Evolutionary conservation across 2,888 invertebrate genomes (phyloP), one percentile per base, ranked within the genome.

Genomic region (Heliconius hortense): DNA sequence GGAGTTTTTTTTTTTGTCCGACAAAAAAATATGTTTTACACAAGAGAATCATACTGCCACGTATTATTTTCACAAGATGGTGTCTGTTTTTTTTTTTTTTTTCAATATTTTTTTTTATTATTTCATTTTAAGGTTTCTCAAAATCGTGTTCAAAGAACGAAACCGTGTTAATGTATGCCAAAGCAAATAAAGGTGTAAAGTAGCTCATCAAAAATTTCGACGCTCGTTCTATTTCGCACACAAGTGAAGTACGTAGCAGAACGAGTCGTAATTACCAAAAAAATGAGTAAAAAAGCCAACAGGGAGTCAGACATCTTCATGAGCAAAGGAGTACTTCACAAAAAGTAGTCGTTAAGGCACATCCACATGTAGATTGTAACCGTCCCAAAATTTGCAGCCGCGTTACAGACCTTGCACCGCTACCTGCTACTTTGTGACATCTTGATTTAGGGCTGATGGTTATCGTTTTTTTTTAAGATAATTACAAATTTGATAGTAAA

Each of bases 381-480:
- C 82, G 81, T 87, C 88, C 88, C 90, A 84, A 91, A 91, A 89
- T 91, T 90, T 90, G 81, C 83, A 79, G 77, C 85, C 85, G 86
- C 88, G 89, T 85, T 87, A 89, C 89, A 88, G 86, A 84, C 85
- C 86, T 85, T 87, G 88, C 88, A 86, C 84, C 87, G 78, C 89
- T 93, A 92, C 92, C 92, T 93, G 93, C 92, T 93, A 92, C 89
- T 91, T 91, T 91, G 89, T 91, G 89, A 90, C 91, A 90, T 91
- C 92, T 92, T 90, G 88, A 88, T 84, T 79, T 87, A 93, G 92
- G 93, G 93, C 78, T 92, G 91, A 78, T 84, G 82, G 48, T 48
- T 86, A 31, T 73, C 35, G 28, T 11, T 67, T 75, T 71, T 35
- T 72, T 68, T 60, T 26, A 10, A 31, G 10, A 56, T 11, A 10